Percentiles rank a stretch among this genome's conserved stretches.
Evolutionary conservation across 2,113 vertebrate species (phyloP).

Genomic region (Salvelinus namaycush): DNA sequence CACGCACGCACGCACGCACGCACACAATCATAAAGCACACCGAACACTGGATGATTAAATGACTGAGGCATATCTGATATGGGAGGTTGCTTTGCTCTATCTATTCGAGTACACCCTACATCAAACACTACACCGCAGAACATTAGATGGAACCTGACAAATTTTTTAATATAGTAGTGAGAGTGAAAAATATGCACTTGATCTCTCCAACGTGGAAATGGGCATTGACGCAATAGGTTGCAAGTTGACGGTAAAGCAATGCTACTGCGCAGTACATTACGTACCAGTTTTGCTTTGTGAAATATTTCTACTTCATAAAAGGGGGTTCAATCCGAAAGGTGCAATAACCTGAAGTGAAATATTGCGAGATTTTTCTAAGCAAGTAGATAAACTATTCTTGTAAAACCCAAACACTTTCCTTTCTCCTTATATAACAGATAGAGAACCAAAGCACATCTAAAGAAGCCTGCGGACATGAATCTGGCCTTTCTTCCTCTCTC

Average conservation of each 20-base stretch:
- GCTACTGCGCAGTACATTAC: not conserved
- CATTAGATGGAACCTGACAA: slow-evolving; percentile 16
- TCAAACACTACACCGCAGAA: slow-evolving; percentile 3
- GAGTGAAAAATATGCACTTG: slow-evolving; percentile 25
- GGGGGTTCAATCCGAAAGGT: not conserved
- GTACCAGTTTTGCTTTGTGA: not conserved
- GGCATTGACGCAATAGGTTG: slow-evolving; percentile 62
- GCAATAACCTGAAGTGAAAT: not conserved
- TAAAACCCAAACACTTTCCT: not conserved
- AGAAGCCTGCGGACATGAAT: slow-evolving; percentile 3
- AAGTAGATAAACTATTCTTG: not conserved
- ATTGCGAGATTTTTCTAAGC: not conserved
- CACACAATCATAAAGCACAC: not conserved
- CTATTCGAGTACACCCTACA: slow-evolving; percentile 3
- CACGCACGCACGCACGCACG: too few relatives aligned
- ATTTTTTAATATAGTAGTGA: slow-evolving; percentile 8
- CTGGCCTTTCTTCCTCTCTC: slow-evolving; percentile 6
- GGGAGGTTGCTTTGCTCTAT: not conserved
- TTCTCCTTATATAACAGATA: not conserved
- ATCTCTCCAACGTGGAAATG: slow-evolving; percentile 27
- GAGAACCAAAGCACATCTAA: not conserved
- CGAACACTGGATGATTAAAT: slow-evolving; percentile 48
- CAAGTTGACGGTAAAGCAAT: slow-evolving; percentile 45
- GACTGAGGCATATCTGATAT: slow-evolving; percentile 35
- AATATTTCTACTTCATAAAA: not conserved